Conservation (phyloP, 2,113 vertebrate species). For the Sapajus apella region DNA sequence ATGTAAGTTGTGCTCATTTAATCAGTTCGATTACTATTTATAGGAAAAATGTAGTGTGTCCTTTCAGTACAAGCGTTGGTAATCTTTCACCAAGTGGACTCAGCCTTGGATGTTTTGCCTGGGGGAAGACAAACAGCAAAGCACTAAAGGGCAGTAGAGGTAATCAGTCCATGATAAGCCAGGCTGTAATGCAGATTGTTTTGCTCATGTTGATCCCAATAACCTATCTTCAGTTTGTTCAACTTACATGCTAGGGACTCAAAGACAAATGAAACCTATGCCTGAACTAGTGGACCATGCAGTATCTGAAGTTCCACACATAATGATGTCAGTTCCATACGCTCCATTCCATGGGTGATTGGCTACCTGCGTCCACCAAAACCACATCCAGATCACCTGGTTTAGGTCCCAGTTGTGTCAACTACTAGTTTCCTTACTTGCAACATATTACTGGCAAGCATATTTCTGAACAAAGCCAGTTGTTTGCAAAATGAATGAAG, state of each 20-base stretch:
- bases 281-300: background rate
- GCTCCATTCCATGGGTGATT: accelerated
- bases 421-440: background rate
- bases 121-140: background rate
- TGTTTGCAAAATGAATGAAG: background rate
- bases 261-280: background rate
- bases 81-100: background rate
- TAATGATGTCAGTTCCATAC: background rate
- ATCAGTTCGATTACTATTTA: background rate
- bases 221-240: background rate
- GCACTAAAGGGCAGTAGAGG: background rate
- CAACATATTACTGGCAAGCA: background rate
- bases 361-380: background rate
- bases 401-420: background rate
- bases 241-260: background rate
- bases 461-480: background rate
- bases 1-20: background rate
- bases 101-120: background rate
- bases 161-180: background rate
- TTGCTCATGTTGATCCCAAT: background rate
- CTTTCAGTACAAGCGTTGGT: background rate
- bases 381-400: background rate
- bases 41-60: background rate
- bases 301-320: background rate
- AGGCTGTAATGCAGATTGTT: background rate